phyloP scores from a whole-genome alignment of 2,888 invertebrate species.

The Melitaea athalia region DNA sequence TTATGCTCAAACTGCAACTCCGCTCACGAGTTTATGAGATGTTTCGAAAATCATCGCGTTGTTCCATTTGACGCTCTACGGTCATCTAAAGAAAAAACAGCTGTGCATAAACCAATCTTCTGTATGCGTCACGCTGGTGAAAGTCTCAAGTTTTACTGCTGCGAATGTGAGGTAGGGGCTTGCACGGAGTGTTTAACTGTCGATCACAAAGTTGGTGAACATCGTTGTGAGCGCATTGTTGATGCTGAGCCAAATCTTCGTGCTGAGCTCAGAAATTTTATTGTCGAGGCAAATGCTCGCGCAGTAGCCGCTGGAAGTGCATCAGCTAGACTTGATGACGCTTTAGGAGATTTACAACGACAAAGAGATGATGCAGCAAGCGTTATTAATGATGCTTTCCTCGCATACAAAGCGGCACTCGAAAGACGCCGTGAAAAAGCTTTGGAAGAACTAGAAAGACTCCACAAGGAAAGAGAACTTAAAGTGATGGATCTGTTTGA shows the following conservation, averaged over 20 bases:
- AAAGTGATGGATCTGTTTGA: constrained; percentile 95
- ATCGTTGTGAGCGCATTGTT: constrained; percentile 91
- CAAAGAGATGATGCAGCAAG: constrained; percentile 93
- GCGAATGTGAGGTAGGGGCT: constrained; percentile 92
- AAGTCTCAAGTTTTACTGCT: constrained; percentile 93
- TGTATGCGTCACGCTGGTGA: constrained; percentile 92
- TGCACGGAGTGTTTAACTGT: constrained; percentile 93
- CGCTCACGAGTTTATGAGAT: constrained; percentile 97
- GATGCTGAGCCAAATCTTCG: constrained; percentile 91
- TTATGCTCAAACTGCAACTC: constrained; percentile 96
- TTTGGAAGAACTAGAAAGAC: constrained; percentile 86
- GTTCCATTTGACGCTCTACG: constrained; percentile 93
- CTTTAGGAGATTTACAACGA: constrained; percentile 92
- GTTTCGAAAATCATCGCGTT: constrained; percentile 97
- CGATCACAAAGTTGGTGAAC: constrained; percentile 91
- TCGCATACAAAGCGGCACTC: constrained; percentile 90
- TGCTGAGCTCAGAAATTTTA: constrained; percentile 88
- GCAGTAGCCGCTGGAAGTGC: constrained; percentile 89
- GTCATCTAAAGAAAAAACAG: constrained; percentile 88
- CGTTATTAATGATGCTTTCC: constrained; percentile 90
- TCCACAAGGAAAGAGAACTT: constrained; percentile 93
- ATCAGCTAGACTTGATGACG: constrained; percentile 88
- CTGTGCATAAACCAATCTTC: constrained; percentile 94
- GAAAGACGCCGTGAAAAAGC: constrained; percentile 91
- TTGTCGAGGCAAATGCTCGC: constrained; percentile 89